These are phyloP conservation scores for Eumeta japonica DNA, from an alignment of 1,140 invertebrate species.

Conservation along the genomic window DNA sequence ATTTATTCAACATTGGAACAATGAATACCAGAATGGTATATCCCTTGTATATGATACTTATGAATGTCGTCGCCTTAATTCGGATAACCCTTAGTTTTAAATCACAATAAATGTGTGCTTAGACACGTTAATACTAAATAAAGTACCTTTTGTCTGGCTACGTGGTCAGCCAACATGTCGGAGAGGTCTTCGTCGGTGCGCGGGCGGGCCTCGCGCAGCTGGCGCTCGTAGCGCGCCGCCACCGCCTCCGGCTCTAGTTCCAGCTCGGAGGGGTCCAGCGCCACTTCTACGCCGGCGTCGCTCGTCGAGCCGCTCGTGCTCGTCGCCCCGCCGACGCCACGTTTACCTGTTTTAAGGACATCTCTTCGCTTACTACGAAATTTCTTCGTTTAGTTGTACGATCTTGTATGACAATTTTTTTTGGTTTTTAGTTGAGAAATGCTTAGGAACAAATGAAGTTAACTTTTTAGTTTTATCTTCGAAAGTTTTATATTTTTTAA, in stretches of 20 bases:
- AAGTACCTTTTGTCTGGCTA: slow-evolving; percentile 85
- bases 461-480: too few species aligned
- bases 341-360: slow-evolving; percentile 24
- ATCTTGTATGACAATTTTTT: too few species aligned
- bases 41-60: too few species aligned
- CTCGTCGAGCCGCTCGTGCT: slow-evolving; percentile 30
- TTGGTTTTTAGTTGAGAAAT: too few species aligned
- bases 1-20: too few species aligned
- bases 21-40: too few species aligned
- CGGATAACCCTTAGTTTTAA: too few species aligned
- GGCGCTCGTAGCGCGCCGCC: slow-evolving; percentile 95
- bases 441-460: too few species aligned
- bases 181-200: slow-evolving; percentile 91
- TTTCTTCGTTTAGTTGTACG: background rate
- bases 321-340: slow-evolving; percentile 11
- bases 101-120: too few species aligned
- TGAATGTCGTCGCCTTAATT: too few species aligned
- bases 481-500: too few species aligned
- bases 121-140: slow-evolving; percentile 2
- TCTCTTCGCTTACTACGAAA: background rate
- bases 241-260: slow-evolving; percentile 95
- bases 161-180: slow-evolving; percentile 98
- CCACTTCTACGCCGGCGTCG: slow-evolving; percentile 84
- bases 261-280: slow-evolving; percentile 94
- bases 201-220: slow-evolving; percentile 87